A percentile compares a stretch with the other conserved stretches of the same genome.
These are phyloP conservation scores for Tanytarsus gracilentus DNA, from an alignment of 2,888 invertebrate genomes.

Conservation along the genomic window DNA sequence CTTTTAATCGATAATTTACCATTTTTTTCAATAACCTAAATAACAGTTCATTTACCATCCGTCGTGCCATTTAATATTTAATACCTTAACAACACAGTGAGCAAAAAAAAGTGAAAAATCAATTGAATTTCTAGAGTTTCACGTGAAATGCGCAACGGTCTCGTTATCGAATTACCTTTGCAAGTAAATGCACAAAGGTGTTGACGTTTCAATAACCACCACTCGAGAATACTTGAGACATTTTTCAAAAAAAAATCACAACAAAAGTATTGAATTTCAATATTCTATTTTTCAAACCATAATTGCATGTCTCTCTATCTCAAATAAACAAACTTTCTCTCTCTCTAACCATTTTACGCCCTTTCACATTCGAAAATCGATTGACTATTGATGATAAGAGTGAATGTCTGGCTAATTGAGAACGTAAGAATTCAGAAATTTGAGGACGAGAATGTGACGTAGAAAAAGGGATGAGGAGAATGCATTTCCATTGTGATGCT, in stretches of 20 bases:
- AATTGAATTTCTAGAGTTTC: conserved; percentile 15
- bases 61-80: conserved; percentile 7
- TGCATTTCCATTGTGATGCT: too few relatives aligned
- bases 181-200: neutral
- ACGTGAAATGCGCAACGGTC: conserved; percentile 1
- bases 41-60: neutral
- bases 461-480: too few relatives aligned
- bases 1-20: neutral
- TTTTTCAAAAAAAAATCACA: conserved; percentile 2
- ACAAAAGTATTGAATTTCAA: conserved; percentile 4
- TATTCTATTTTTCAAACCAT: neutral
- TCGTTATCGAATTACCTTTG: neutral
- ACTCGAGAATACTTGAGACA: neutral
- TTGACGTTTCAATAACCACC: conserved; percentile 9
- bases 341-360: neutral
- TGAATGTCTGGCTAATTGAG: too few relatives aligned
- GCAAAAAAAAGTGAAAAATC: neutral
- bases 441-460: too few relatives aligned
- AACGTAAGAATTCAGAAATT: too few relatives aligned
- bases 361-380: too few relatives aligned
- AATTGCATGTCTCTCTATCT: neutral
- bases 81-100: neutral
- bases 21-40: conserved; percentile 24
- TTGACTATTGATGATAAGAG: too few relatives aligned
- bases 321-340: neutral